Evolutionary conservation across 2,113 vertebrate species (phyloP).

Genomic region (Notothenia rossii): DNA sequence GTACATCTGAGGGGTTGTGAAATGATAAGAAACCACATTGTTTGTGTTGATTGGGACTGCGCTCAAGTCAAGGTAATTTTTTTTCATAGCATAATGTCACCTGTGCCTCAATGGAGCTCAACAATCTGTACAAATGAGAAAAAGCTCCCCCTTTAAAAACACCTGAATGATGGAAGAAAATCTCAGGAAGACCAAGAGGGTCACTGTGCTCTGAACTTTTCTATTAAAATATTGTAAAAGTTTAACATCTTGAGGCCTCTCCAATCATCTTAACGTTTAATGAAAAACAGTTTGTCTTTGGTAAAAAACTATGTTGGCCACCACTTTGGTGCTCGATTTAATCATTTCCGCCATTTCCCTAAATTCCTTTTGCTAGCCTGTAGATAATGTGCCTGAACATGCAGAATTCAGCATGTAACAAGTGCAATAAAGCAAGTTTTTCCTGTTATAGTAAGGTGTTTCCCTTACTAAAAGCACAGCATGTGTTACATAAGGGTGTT

Average conservation of each 20-base stretch:
- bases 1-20: neutral
- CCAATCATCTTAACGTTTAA: neutral
- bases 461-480: neutral
- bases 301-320: neutral
- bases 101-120: neutral
- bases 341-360: neutral
- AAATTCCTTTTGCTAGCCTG: neutral
- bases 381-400: conserved; percentile 12
- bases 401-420: neutral
- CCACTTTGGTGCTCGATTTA: neutral
- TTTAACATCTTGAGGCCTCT: neutral
- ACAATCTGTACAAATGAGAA: neutral
- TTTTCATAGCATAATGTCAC: neutral
- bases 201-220: neutral
- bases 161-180: neutral
- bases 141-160: neutral
- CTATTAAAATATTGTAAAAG: neutral
- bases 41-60: neutral
- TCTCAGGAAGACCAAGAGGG: neutral
- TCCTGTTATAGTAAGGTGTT: neutral
- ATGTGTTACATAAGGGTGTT: neutral
- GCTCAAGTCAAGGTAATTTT: neutral
- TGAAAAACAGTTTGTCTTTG: neutral
- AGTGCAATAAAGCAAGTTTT: neutral
- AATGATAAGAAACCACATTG: neutral